Conservation (phyloP, 2,113 vertebrate genomes). For the Entelurus aequoreus region DNA sequence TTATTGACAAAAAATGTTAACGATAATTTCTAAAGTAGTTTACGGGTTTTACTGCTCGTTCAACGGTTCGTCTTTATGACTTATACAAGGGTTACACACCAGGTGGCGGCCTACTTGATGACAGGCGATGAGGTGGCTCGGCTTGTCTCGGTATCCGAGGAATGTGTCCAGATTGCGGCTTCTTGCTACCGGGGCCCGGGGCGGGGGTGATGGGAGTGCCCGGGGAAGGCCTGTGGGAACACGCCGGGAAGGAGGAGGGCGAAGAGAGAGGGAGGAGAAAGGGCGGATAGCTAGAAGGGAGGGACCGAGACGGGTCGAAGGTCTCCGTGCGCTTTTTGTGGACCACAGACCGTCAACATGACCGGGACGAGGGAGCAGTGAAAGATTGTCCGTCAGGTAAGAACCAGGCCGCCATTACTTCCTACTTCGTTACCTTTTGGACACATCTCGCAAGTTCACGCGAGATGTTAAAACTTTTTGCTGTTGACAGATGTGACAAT, state of each 20-base stretch:
- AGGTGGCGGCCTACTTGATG: background rate
- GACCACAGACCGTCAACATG: conserved; percentile 38
- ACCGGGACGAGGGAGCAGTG: conserved; percentile 7
- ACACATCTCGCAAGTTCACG: conserved; percentile 11
- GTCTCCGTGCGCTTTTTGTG: background rate
- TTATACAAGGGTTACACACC: background rate
- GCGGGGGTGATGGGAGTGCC: conserved; percentile 27
- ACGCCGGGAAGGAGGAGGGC: conserved; percentile 29
- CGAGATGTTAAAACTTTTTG: conserved; percentile 17
- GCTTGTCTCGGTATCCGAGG: conserved; percentile 52
- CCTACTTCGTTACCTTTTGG: background rate
- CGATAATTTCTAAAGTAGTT: background rate
- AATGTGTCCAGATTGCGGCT: conserved; percentile 50
- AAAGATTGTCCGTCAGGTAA: conserved; percentile 48
- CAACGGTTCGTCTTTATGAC: background rate
- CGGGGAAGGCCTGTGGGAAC: conserved; percentile 54
- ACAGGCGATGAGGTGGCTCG: conserved; percentile 47
- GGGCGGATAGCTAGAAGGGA: conserved; percentile 30
- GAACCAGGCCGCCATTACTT: background rate
- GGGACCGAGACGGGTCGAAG: conserved; percentile 26
- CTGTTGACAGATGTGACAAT: background rate
- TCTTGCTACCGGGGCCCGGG: conserved; percentile 28
- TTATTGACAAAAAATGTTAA: no score
- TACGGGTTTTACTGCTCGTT: background rate
- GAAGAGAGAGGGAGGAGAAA: background rate